Percentiles rank a stretch among this genome's conserved stretches.
These are phyloP conservation scores for Aphidius gifuensis DNA, from an alignment of 1,140 invertebrate species.

Conservation along the genomic window DNA sequence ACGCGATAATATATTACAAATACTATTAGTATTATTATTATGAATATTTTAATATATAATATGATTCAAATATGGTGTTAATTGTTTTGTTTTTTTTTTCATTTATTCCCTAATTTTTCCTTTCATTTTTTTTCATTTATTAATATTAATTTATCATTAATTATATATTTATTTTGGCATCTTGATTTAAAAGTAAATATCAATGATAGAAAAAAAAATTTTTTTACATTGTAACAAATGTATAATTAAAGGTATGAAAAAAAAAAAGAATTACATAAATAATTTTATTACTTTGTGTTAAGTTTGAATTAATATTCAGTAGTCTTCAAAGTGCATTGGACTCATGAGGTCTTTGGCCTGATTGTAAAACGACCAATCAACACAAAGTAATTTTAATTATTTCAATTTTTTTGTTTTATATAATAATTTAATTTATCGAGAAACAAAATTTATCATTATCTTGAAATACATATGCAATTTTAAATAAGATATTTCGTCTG, in stretches of 20 bases:
- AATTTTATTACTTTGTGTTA: not conserved
- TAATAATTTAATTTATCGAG: no score
- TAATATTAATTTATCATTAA: not conserved
- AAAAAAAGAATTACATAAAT: conserved; percentile 29
- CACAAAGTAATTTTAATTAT: no score
- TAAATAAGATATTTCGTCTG: not conserved
- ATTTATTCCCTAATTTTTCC: conserved; percentile 37
- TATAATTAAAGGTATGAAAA: conserved; percentile 13
- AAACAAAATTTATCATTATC: no score
- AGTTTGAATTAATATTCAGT: no score
- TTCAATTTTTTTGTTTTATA: no score
- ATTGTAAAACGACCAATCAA: no score
- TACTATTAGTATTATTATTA: conserved; percentile 49
- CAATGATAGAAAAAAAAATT: not conserved
- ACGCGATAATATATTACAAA: conserved; percentile 51
- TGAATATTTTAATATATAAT: conserved; percentile 55
- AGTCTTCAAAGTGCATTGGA: no score
- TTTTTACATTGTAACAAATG: not conserved
- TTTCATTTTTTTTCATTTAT: conserved; percentile 29
- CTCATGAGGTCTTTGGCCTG: no score
- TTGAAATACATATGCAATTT: no score
- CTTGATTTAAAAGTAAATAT: not conserved
- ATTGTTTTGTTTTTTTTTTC: conserved; percentile 46
- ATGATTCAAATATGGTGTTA: conserved; percentile 47
- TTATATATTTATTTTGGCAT: not conserved